Evolutionary conservation across 2,888 invertebrate genomes (phyloP), one percentile per base, ranked within the genome.

Genomic region (Erynnis tages): DNA sequence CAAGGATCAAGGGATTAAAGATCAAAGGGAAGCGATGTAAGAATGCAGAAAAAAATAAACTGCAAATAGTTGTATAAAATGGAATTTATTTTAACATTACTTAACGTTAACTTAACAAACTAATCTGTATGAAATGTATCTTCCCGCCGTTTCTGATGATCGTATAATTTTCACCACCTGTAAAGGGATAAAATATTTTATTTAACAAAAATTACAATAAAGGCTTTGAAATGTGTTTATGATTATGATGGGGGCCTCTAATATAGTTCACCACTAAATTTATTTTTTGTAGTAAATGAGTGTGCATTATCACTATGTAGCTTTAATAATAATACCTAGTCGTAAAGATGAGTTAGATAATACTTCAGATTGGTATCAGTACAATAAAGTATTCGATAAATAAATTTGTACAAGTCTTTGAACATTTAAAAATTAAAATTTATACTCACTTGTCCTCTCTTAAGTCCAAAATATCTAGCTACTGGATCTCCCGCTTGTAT

Each of bases 401-500:
- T n/a, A n/a, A 29, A 13, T 32, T 14, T 21, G 21, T 5, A 21
- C 4, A 4, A 3, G 5, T 21, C 21, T 5, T 4, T 21, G 5
- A 21, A 4, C 5, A 4, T 3, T 21, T 4, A 21, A 4, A 21
- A 21, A 21, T 21, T 6, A 25, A 7, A 7, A 25, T 25, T 7
- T 30, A 3, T 35, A 17, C 81, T 71, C 73, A 95, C 97, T 92
- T 99, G 99, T 63, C 99, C 99, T 88, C 99, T 92, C 80, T 98
- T 98, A 6, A 99, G 91, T 54, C 99, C 99, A 90, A 98, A 99
- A 83, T 99, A 99, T 75, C 99, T 92, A 0, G 99, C 97, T 1
- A 99, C 99, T 0, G 99, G 99, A 89, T 99, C 99, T 45, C 98
- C 98, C 5, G 96, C 97, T 87, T 99, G 99, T 77, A 99, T 99